These are phyloP conservation scores for Natrix natrix DNA, from an alignment of 2,797 vertebrate species.

Conservation along the genomic window DNA sequence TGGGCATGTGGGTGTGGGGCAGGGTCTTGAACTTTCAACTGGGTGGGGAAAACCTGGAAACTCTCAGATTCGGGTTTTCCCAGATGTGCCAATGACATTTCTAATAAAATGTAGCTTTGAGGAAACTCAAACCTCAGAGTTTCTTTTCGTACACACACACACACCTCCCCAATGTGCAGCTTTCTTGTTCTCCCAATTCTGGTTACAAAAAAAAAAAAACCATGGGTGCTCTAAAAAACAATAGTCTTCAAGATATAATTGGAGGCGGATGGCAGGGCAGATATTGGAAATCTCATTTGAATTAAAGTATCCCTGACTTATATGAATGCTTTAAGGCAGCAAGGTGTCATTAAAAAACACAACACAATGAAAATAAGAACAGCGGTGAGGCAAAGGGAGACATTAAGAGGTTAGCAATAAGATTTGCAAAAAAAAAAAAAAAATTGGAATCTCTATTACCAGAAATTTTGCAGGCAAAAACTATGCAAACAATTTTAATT, in stretches of 20 bases:
- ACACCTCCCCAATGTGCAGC: neutral
- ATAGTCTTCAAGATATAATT: neutral
- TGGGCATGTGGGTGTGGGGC: too few relatives aligned
- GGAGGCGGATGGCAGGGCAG: too few relatives aligned
- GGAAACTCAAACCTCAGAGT: too few relatives aligned
- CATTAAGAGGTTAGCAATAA: neutral
- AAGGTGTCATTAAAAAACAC: neutral
- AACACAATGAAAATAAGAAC: neutral
- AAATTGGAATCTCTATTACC: neutral
- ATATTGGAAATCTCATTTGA: neutral
- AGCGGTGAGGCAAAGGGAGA: neutral
- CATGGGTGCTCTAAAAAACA: neutral
- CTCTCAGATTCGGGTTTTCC: too few relatives aligned
- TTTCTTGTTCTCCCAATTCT: neutral
- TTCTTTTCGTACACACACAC: too few relatives aligned
- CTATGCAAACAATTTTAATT: neutral
- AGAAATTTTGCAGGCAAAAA: neutral
- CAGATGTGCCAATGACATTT: too few relatives aligned
- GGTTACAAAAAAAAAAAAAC: neutral
- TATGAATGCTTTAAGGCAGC: neutral
- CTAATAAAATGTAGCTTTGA: too few relatives aligned
- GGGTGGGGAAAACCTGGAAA: too few relatives aligned
- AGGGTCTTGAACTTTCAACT: too few relatives aligned
- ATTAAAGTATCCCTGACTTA: neutral
- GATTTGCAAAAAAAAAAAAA: neutral